These are phyloP conservation scores for Pangasius krempfi DNA, from an alignment of 2,797 vertebrate genomes.

Conservation along the genomic window DNA sequence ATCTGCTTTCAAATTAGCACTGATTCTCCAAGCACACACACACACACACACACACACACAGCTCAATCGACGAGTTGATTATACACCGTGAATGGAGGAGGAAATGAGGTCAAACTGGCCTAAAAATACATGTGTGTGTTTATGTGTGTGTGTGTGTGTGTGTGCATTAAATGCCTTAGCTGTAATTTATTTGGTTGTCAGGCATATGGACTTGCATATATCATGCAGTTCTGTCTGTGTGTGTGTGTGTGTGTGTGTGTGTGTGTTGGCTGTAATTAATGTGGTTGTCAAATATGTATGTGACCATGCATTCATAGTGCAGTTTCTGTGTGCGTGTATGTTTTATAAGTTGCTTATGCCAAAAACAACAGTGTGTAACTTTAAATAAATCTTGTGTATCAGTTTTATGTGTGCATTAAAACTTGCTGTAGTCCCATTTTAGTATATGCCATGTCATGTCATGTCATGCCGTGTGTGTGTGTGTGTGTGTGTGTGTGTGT, in stretches of 20 bases:
- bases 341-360: background rate
- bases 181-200: constrained; percentile 20
- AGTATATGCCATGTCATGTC: background rate
- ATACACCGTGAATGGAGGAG: background rate
- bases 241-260: constrained; percentile 3
- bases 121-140: background rate
- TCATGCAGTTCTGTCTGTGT: background rate
- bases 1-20: background rate
- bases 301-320: background rate
- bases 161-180: background rate
- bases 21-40: background rate
- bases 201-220: background rate
- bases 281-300: constrained; percentile 14
- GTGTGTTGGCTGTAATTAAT: background rate
- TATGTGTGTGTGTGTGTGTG: constrained; percentile 3
- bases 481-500: background rate
- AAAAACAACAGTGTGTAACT: background rate
- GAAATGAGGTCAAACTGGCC: background rate
- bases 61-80: background rate
- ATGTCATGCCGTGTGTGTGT: background rate
- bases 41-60: background rate
- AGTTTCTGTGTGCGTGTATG: background rate
- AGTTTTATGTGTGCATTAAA: background rate
- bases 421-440: background rate
- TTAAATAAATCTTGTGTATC: background rate